Conservation (phyloP, 2,113 vertebrate genomes). For the Pseudorasbora parva region DNA sequence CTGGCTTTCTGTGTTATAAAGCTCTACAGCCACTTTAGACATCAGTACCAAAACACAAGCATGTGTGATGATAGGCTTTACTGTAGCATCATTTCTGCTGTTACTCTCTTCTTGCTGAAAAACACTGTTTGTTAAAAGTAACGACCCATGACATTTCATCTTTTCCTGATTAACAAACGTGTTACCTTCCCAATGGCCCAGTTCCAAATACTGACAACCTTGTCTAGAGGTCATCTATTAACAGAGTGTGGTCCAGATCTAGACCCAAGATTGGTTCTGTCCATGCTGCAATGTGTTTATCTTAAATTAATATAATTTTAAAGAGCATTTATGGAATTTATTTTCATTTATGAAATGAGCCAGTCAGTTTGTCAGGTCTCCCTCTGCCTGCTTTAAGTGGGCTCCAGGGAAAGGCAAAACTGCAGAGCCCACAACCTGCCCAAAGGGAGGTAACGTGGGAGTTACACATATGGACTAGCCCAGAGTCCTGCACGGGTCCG, state of each 20-base stretch:
- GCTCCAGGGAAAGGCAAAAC: too few relatives aligned
- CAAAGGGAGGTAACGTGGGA: too few relatives aligned
- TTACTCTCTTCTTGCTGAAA: background rate
- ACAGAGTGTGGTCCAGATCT: background rate
- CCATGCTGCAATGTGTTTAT: background rate
- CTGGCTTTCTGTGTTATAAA: background rate
- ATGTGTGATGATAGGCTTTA: background rate
- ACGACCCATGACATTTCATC: background rate
- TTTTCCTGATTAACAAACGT: background rate
- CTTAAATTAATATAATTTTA: background rate
- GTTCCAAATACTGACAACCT: background rate
- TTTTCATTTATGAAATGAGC: too few relatives aligned
- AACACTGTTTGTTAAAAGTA: background rate
- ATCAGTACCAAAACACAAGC: background rate
- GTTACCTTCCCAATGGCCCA: background rate
- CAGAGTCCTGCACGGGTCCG: too few relatives aligned
- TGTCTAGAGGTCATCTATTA: background rate
- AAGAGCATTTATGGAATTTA: too few relatives aligned
- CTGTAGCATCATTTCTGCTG: background rate
- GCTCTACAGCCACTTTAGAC: background rate
- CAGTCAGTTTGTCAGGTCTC: too few relatives aligned
- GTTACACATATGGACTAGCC: too few relatives aligned
- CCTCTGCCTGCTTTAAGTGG: too few relatives aligned
- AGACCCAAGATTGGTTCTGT: background rate
- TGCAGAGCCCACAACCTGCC: too few relatives aligned